Evolutionary conservation across 2,888 invertebrate species (phyloP).

Genomic region (Pseudanteris insignis): DNA sequence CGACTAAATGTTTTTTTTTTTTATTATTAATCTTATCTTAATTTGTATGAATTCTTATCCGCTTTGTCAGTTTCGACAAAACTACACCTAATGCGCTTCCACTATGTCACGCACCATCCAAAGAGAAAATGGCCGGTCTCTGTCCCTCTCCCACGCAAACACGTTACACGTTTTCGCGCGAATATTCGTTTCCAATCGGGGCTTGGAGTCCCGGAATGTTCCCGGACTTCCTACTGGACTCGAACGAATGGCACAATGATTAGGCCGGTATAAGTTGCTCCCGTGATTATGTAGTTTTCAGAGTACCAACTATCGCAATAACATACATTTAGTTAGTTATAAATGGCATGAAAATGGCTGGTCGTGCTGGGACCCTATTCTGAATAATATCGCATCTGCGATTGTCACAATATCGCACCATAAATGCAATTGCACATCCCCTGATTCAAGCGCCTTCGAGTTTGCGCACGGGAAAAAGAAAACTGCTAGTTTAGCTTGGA

Average conservation of each 20-base stretch:
- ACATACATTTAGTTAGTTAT: too few species aligned
- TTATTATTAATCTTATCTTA: too few species aligned
- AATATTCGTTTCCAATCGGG: neutral
- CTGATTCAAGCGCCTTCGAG: too few species aligned
- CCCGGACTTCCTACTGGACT: constrained; percentile 1
- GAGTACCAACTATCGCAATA: constrained; percentile 6
- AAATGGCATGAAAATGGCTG: too few species aligned
- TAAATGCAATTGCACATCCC: too few species aligned
- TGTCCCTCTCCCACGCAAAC: neutral
- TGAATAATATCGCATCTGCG: too few species aligned
- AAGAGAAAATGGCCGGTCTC: constrained; percentile 61
- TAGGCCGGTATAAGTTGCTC: constrained; percentile 6
- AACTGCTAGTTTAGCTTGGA: too few species aligned
- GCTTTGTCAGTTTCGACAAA: constrained; percentile 44
- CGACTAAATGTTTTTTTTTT: too few species aligned
- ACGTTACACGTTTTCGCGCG: neutral
- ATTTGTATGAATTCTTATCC: too few species aligned
- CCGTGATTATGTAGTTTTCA: constrained; percentile 7
- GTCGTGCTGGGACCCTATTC: too few species aligned
- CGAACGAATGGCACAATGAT: neutral
- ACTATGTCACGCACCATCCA: constrained; percentile 56
- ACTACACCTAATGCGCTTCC: constrained; percentile 56
- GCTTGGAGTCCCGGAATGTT: neutral
- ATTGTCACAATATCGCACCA: too few species aligned
- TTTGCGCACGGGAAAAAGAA: too few species aligned